Percentiles rank a stretch among this genome's conserved stretches.
phyloP scores from a whole-genome alignment of 1,140 invertebrate species.

The Formica exsecta region DNA sequence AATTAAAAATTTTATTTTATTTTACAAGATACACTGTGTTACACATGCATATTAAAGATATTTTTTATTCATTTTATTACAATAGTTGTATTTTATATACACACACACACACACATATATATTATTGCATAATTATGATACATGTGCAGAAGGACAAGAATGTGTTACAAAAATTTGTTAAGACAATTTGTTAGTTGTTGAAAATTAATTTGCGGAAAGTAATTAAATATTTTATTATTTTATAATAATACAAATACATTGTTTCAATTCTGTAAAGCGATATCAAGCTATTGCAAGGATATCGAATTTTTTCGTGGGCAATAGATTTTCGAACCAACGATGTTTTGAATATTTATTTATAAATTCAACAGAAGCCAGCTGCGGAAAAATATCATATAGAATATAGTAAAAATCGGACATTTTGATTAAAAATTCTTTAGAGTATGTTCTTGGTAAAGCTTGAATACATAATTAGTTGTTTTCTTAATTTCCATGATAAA shows the following conservation, averaged over 20 bases:
- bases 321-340: constrained; percentile 10
- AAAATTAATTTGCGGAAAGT: background rate
- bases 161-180: background rate
- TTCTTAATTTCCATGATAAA: background rate
- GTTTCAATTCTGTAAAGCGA: background rate
- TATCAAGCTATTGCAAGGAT: background rate
- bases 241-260: background rate
- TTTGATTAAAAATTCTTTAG: background rate
- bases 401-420: background rate
- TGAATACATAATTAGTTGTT: background rate
- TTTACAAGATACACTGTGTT: background rate
- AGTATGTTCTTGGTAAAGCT: background rate
- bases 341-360: background rate
- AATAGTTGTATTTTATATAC: background rate
- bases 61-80: constrained; percentile 7
- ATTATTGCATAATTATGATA: background rate
- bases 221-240: background rate
- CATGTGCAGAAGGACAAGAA: background rate
- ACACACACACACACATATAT: no score
- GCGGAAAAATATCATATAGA: background rate
- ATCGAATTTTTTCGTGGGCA: background rate
- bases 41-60: background rate
- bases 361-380: background rate
- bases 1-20: background rate
- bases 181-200: no score